These are phyloP conservation scores for Seriola aureovittata DNA, from an alignment of 2,113 vertebrate genomes.

Conservation along the genomic window DNA sequence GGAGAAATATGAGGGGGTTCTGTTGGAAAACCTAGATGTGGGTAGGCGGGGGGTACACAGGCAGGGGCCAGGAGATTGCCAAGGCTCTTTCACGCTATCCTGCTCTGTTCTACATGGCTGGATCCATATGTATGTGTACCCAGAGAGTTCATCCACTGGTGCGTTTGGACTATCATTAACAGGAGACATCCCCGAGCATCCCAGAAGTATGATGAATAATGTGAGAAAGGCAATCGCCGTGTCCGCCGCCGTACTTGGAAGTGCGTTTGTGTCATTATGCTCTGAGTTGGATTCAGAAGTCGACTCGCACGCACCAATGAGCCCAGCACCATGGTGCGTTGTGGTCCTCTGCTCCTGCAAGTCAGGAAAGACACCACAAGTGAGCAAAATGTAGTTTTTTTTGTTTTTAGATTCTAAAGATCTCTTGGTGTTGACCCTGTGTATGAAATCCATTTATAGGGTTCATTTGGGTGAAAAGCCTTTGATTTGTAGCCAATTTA, in stretches of 20 bases:
- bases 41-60: not conserved
- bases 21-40: slow-evolving; percentile 29
- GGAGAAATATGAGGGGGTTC: not conserved
- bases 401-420: not conserved
- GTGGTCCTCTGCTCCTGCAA: not conserved
- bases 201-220: not conserved
- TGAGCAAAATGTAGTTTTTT: not conserved
- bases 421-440: not conserved
- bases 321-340: not conserved
- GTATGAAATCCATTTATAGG: not conserved
- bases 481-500: not conserved
- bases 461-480: not conserved
- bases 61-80: slow-evolving; percentile 12
- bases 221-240: not conserved
- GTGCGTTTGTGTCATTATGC: not conserved
- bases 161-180: slow-evolving; percentile 1
- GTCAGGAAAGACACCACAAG: not conserved
- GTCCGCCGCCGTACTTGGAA: not conserved
- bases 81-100: slow-evolving; percentile 9
- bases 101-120: slow-evolving; percentile 31
- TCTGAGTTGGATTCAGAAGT: not conserved
- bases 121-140: slow-evolving; percentile 36
- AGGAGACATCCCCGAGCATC: not conserved
- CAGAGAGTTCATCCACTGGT: slow-evolving; percentile 24
- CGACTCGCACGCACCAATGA: not conserved